Percentiles rank a stretch among this genome's conserved stretches.
phyloP scores from a whole-genome alignment of 2,888 invertebrate species.

The Pachycephus smyrnensis region DNA sequence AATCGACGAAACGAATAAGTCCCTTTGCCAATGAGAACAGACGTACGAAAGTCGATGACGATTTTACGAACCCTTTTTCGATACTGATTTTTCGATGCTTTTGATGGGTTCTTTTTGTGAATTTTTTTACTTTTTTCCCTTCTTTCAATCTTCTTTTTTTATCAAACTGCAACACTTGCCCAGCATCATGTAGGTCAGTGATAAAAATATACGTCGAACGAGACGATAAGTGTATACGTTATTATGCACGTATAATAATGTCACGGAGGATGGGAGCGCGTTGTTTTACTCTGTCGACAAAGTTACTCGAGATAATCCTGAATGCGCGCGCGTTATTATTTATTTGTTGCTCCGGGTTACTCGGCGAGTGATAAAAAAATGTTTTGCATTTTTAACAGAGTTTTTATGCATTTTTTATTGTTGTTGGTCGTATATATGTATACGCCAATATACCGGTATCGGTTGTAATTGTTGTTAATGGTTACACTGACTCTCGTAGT shows the following conservation, averaged over 20 bases:
- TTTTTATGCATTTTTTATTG: not conserved
- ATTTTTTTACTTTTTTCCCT: not conserved
- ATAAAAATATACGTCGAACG: not conserved
- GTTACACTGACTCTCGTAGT: not conserved
- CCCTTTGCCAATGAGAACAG: not conserved
- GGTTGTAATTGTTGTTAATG: constrained; percentile 13
- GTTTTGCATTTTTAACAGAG: not conserved
- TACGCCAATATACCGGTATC: not conserved
- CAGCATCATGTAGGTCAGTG: constrained; percentile 8
- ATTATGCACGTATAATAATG: not conserved
- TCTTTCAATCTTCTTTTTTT: too few species aligned
- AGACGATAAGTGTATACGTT: not conserved
- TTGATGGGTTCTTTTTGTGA: not conserved
- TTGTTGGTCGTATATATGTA: not conserved
- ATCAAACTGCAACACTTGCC: not conserved
- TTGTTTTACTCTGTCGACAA: not conserved
- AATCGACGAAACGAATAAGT: not conserved
- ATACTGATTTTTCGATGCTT: not conserved
- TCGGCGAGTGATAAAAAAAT: not conserved
- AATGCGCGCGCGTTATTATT: not conserved
- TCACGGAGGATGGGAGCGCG: not conserved
- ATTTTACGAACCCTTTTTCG: not conserved
- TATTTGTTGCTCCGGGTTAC: not conserved
- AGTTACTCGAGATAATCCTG: not conserved
- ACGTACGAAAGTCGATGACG: not conserved